Base-by-base conservation (phyloP, 2,797 vertebrate species). In the Mus caroli region DNA sequence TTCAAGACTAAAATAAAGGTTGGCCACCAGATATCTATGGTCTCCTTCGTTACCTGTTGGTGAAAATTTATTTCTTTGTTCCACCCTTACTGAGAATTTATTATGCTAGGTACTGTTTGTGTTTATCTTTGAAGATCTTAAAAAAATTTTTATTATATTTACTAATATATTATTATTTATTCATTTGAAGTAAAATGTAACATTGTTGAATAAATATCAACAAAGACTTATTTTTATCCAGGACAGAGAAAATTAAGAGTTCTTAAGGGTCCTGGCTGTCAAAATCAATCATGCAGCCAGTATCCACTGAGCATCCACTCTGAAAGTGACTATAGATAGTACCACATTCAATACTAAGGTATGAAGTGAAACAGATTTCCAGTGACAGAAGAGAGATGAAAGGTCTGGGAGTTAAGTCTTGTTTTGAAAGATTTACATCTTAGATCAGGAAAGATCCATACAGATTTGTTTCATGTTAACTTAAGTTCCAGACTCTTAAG, bases 1-100 rank as follows among this genome's bases (percentile, higher is more conserved):
- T 87, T 73, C 56, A 85, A 62, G 71, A 17, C 28, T 94, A 94
- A 82, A 85, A 93, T 71, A 90, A 88, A 89, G 43, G 79, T 77
- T 80, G 46, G 87, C 4, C 79, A 24, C 24, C 75, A 85, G 67
- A 76, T 80, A 96, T 64, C 37, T 84, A 19, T 56, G 58, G 14
- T 14, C 84, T 92, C 1, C 73, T 95, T 95, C 78, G 2, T 43
- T 64, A 13, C 37, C 6, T 71, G n/a, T 76, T 43, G 8, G 4
- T 92, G 28, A 58, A 83, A 92, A 77, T 0, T 14, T 90, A 90
- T 5, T 80, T 93, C 62, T 82, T 97, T 92, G 87, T 90, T 73
- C 40, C 71, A 73, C 56, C 94, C 67, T 95, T 94, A 79, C 6
- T 92, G 77, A 95, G 46, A 94, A 26, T 76, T 43, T 95, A n/a